Base-by-base conservation (phyloP, 2,888 invertebrate genomes). In the Troides helena region DNA sequence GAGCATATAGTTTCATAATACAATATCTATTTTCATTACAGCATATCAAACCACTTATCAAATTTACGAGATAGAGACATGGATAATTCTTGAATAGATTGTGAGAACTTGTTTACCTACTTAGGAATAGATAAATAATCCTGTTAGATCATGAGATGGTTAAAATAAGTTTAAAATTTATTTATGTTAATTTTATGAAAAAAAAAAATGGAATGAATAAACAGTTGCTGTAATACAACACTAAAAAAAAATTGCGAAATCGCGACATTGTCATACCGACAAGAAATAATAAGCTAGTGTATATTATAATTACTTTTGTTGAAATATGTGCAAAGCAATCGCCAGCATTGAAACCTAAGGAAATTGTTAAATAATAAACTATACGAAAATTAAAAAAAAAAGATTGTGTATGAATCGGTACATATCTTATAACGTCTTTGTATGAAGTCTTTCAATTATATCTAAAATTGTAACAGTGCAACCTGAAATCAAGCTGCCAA, bases 401-500 rank as follows among this genome's bases (percentile, higher is more conserved):
- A 14, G 1, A 2, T 14, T 46, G 17, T 12, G 4, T 46, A 14
- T 14, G 46, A 12, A 58, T 46, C 46, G 17, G 17, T 53, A 65
- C 68, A 46, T 30, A n/a, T 57, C 46, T 76, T 76, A 82, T 70
- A 77, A 77, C 50, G 74, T 79, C 78, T 81, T 77, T 94, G 95
- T 82, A 94, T 95, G 78, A 87, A 87, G 73, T 67, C 78, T 84
- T 18, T 76, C 74, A 56, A 88, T 80, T 23, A 91, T 87, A 71
- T 92, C 92, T 30, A 78, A 73, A 74, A 92, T 78, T 10, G 91
- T 85, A 2, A 92, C 85, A 3, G 84, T 74, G 68, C 89, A 87
- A 1, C 97, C 97, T 2, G 95, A 94, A 10, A 95, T 72, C 60
- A 96, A 81, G 5, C 96, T 95, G 68, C 94, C 87, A 0, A 95